phyloP scores from a whole-genome alignment of 1,140 invertebrate species.

The Solen grandis region DNA sequence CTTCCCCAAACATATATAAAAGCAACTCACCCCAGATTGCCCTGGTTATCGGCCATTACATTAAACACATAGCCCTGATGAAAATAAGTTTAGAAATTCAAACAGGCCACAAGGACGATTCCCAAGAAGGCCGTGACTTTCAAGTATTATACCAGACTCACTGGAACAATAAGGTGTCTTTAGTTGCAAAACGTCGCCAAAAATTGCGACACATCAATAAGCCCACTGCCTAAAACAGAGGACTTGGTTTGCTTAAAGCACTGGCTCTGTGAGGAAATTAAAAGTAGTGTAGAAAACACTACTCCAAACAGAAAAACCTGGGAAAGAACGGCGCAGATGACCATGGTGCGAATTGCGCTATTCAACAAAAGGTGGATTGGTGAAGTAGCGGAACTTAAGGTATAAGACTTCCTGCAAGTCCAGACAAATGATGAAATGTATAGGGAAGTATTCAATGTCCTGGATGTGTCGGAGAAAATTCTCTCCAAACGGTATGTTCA shows the following conservation, averaged over 20 bases:
- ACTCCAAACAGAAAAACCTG: background rate
- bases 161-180: conserved; percentile 19
- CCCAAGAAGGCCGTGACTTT: conserved; percentile 6
- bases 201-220: conserved; percentile 13
- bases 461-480: background rate
- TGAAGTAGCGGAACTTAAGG: background rate
- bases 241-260: background rate
- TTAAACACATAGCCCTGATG: conserved; percentile 2
- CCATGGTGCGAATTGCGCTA: background rate
- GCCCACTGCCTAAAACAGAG: background rate
- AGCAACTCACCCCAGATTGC: conserved; percentile 7
- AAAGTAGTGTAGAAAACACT: background rate
- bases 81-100: conserved; percentile 10
- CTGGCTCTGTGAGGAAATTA: background rate
- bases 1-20: too few relatives aligned
- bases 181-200: background rate
- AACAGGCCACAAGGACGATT: background rate
- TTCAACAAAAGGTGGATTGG: background rate
- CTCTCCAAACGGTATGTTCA: background rate
- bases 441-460: background rate
- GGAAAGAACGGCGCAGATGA: background rate
- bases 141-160: background rate
- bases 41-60: too few relatives aligned
- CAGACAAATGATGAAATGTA: background rate
- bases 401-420: background rate